Evolutionary conservation across 2,113 vertebrate genomes (phyloP), one percentile per base, ranked within the genome.

Genomic region (Ahaetulla prasina): DNA sequence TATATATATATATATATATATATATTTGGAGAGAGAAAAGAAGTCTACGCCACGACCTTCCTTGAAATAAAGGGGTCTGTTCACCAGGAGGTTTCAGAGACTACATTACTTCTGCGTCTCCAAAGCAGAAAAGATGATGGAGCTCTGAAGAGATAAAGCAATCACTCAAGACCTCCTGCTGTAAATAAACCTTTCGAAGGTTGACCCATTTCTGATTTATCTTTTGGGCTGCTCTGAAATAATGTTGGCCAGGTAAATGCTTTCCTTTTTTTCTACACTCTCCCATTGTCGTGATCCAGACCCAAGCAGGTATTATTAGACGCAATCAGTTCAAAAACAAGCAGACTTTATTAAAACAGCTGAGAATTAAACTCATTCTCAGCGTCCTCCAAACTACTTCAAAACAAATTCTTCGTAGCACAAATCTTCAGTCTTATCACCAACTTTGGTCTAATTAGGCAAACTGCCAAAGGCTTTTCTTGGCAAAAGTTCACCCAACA

Each of bases 141-240:
- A 97, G 96, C 97, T 96, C 96, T 95, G 87, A 91, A 96, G 96
- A 97, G 97, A 98, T 98, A 97, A 97, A 97, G 97, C 10, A 92
- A 98, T 98, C 97, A 80, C 68, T 35, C 63, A 97, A 95, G 92
- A 95, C 95, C 96, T 97, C 96, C 95, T 97, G 96, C 95, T 97
- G 97, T 98, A 97, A 98, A 98, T 98, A 98, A 97, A 97, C 97
- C 97, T 96, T 94, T 97, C n/a, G 97, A 98, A 98, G 96, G 97
- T 97, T 97, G 95, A 93, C 96, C 96, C 94, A 93, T 94, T 95
- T 93, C 94, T 97, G 97, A 98, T 98, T 98, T 98, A 98, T 97
- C 96, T 55, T 93, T 96, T 87, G 96, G 95, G 92, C 96, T 55
- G 94, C 91, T 94, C 95, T 97, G 97, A 97, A 97, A 97, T 98